A percentile compares a stretch with the other conserved stretches of the same genome.
phyloP scores from a whole-genome alignment of 2,113 vertebrate species.

The Pyxicephalus adspersus region DNA sequence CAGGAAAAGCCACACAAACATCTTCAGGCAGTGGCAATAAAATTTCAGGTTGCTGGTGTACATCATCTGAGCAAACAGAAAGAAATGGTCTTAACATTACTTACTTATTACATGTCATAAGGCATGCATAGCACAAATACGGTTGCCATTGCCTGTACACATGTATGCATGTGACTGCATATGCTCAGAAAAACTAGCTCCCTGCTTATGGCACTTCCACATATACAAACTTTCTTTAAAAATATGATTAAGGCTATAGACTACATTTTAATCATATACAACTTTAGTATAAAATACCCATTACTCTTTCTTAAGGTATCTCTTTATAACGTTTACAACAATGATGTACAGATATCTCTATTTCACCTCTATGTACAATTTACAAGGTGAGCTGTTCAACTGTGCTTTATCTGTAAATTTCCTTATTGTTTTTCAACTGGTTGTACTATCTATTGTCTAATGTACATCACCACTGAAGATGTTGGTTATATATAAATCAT shows the following conservation, averaged over 20 bases:
- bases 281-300: constrained; percentile 1
- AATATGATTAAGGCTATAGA: neutral
- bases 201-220: neutral
- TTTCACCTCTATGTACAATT: too few relatives aligned
- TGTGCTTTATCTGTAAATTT: too few relatives aligned
- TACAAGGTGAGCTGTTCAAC: too few relatives aligned
- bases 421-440: too few relatives aligned
- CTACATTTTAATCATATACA: neutral
- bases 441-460: too few relatives aligned
- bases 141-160: neutral
- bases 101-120: neutral
- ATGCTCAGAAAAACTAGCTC: neutral
- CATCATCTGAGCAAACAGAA: constrained; percentile 78
- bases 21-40: constrained; percentile 93
- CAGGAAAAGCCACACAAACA: constrained; percentile 96
- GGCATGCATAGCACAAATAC: neutral
- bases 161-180: neutral
- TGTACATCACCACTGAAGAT: too few relatives aligned
- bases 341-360: too few relatives aligned
- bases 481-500: too few relatives aligned
- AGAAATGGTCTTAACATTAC: constrained; percentile 50
- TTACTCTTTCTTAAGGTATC: too few relatives aligned
- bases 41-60: constrained; percentile 76
- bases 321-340: too few relatives aligned
- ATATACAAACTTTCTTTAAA: neutral